Base-by-base conservation (phyloP, 1,140 invertebrate species). In the Atta colombica region DNA sequence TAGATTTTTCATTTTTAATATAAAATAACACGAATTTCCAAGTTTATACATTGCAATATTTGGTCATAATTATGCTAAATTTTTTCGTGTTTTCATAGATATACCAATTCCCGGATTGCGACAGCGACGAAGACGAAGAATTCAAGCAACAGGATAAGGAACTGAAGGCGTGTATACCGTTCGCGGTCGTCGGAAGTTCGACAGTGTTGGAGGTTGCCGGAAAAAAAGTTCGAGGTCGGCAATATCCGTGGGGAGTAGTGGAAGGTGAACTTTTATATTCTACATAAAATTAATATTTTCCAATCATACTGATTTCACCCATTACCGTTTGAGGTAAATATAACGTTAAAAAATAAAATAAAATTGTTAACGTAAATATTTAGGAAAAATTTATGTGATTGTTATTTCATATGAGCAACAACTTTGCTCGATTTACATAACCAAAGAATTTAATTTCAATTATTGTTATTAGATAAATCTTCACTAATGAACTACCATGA, bases 201-300 rank as follows among this genome's bases (percentile, higher is more conserved):
- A 98, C 97, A 21, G 97, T 99, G n/a, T 96, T 99, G 12, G 99
- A 99, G 94, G 97, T 99, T 2, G 97, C 97, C n/a, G 98, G 98
- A 0, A 97, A 97, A 91, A 98, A 98, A 94, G 97, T 99, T 49
- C 96, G 99, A 81, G 99, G 98, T 12, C 96, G 99, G 5, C 98
- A 99, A 93, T 99, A 99, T 96, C 99, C 99, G 0, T 99, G 99
- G 99, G 99, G 99, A 21, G 97, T 99, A 58, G 99, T 99, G 3
- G 99, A 99, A 96, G 97, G 97, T 98, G 77, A 86, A 71, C 63
- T 63, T 66, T 86, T 86, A 35, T 25, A 35, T 74, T 84, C 14
- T 75, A 84, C 55, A 35, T 75, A 49, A 35, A 75, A 84, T 51
- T 84, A 55, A 72, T 63, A 61, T 51, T 75, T 84, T 25, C 3